A percentile compares a stretch with the other conserved stretches of the same genome.
phyloP scores from a whole-genome alignment of 2,113 vertebrate species.

The Fukomys damarensis region DNA sequence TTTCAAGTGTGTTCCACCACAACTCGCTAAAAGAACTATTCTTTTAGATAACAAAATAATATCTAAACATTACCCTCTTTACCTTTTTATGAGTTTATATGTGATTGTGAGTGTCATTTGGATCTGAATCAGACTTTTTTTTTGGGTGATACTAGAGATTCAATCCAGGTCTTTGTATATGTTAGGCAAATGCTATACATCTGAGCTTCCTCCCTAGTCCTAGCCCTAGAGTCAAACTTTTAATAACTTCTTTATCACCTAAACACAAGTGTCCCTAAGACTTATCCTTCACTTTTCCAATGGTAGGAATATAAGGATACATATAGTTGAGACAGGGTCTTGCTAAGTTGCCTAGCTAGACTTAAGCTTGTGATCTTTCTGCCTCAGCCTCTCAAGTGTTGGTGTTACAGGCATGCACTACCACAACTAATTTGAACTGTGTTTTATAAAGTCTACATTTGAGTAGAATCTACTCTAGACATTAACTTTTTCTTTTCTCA shows the following conservation, averaged over 20 bases:
- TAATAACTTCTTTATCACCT: constrained; percentile 22
- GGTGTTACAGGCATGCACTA: neutral
- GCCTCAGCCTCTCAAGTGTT: neutral
- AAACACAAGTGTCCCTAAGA: neutral
- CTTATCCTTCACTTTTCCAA: neutral
- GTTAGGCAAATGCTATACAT: neutral
- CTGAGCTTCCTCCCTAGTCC: neutral
- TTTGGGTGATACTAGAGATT: neutral
- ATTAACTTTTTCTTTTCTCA: neutral
- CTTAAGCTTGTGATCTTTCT: neutral
- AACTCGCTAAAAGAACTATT: neutral
- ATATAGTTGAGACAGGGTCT: neutral
- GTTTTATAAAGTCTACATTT: constrained; percentile 22
- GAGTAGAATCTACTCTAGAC: constrained; percentile 31
- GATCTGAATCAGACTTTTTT: neutral
- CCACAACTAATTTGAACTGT: neutral
- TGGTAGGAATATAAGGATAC: neutral
- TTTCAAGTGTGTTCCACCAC: neutral
- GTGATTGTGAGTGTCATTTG: neutral
- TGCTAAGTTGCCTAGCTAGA: neutral
- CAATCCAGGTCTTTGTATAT: neutral
- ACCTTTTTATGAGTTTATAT: neutral
- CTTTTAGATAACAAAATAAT: constrained; percentile 21
- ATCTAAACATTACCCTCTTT: constrained; percentile 6
- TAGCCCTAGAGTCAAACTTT: constrained; percentile 23